phyloP scores from a whole-genome alignment of 2,113 vertebrate species.

The Stercorarius parasiticus region DNA sequence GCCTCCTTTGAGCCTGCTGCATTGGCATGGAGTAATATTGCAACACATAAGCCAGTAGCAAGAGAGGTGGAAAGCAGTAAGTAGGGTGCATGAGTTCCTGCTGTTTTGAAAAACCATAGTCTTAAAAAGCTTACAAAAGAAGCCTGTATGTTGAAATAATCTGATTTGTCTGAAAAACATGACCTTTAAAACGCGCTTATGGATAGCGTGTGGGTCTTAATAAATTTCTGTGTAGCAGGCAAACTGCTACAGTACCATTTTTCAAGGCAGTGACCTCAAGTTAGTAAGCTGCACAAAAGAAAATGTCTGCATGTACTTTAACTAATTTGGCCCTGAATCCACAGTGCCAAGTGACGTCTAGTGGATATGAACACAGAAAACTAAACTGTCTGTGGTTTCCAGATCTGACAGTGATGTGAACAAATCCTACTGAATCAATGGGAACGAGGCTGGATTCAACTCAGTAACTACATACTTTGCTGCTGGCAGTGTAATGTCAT shows the following conservation, averaged over 20 bases:
- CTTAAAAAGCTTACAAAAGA: neutral
- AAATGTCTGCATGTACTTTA: neutral
- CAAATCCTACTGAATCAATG: neutral
- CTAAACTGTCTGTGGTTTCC: neutral
- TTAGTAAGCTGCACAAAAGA: neutral
- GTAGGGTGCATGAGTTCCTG: neutral
- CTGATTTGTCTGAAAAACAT: neutral
- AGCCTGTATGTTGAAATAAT: neutral
- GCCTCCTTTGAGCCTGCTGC: neutral
- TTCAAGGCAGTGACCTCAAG: neutral
- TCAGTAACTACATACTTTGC: neutral
- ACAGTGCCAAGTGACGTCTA: neutral
- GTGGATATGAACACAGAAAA: neutral
- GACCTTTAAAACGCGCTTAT: conserved; percentile 1
- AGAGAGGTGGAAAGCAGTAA: neutral
- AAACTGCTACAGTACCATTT: neutral
- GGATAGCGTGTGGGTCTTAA: neutral
- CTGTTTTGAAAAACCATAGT: neutral
- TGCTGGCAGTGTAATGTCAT: neutral
- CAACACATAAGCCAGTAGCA: neutral
- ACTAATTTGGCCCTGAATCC: neutral
- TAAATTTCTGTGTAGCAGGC: neutral
- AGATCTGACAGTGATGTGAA: neutral
- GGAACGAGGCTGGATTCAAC: neutral
- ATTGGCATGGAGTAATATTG: neutral